Conservation (phyloP, 1,140 invertebrate species). For the Atta texana region DNA sequence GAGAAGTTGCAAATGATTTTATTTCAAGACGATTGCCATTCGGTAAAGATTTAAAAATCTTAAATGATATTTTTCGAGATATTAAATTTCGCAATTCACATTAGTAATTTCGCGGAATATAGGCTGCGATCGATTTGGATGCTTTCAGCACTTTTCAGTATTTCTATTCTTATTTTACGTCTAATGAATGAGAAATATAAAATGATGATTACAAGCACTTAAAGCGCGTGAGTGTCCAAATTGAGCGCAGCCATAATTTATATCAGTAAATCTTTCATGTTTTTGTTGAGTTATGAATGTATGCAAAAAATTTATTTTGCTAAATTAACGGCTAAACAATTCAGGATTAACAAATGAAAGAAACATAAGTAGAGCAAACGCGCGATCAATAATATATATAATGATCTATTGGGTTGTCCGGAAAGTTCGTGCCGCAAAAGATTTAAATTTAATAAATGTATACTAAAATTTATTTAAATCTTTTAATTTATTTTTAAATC, state of each 20-base stretch:
- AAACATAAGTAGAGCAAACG: not conserved
- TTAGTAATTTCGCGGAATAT: not conserved
- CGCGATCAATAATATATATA: not conserved
- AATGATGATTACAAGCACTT: no score
- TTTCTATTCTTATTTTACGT: no score
- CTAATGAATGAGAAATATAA: no score
- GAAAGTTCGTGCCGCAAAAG: no score
- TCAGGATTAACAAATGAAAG: no score
- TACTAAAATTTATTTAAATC: no score
- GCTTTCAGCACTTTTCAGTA: no score
- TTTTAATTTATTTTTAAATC: no score
- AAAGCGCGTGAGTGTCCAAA: no score
- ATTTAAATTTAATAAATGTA: no score
- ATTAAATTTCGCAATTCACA: not conserved
- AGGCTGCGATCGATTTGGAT: not conserved
- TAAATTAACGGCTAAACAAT: not conserved
- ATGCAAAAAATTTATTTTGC: not conserved
- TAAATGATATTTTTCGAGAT: conserved; percentile 1
- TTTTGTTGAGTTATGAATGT: not conserved
- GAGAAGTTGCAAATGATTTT: not conserved
- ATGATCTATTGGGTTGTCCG: not conserved
- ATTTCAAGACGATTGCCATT: conserved; percentile 18
- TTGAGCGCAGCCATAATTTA: no score
- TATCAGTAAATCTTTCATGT: not conserved
- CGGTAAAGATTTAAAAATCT: not conserved